Evolutionary conservation across 2,113 vertebrate species (phyloP).

Genomic region (Irena cyanogastra): DNA sequence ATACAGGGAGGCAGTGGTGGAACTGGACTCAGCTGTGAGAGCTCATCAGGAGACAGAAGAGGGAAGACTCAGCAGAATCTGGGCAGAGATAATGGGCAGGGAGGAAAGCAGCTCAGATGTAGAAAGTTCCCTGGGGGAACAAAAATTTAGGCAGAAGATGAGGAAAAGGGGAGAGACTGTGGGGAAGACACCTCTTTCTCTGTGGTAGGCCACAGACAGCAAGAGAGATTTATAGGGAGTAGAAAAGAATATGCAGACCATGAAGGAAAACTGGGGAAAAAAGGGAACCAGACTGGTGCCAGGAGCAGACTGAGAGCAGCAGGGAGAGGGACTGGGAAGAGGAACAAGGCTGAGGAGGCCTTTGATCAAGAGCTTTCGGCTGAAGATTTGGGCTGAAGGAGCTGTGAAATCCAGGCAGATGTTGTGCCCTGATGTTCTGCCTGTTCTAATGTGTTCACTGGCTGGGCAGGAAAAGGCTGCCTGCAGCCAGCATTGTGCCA

Average conservation of each 20-base stretch:
- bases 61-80: not conserved
- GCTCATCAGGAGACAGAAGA: not conserved
- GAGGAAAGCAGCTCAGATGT: not conserved
- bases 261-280: not conserved
- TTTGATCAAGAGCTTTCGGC: not conserved
- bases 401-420: not conserved
- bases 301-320: not conserved
- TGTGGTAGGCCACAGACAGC: not conserved
- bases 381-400: not conserved
- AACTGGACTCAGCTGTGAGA: not conserved
- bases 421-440: not conserved
- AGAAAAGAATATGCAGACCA: not conserved
- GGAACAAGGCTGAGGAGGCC: not conserved
- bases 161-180: not conserved
- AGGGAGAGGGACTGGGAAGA: not conserved
- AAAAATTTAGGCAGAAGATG: not conserved
- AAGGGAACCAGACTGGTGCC: not conserved
- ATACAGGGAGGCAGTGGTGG: not conserved
- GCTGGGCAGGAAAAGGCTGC: not conserved
- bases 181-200: not conserved
- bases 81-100: not conserved
- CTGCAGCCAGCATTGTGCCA: not conserved
- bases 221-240: not conserved
- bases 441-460: fast-evolving
- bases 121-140: not conserved